A percentile compares a stretch with the other conserved stretches of the same genome.
These are phyloP conservation scores for Panopea generosa DNA, from an alignment of 2,888 invertebrate species.

Conservation along the genomic window DNA sequence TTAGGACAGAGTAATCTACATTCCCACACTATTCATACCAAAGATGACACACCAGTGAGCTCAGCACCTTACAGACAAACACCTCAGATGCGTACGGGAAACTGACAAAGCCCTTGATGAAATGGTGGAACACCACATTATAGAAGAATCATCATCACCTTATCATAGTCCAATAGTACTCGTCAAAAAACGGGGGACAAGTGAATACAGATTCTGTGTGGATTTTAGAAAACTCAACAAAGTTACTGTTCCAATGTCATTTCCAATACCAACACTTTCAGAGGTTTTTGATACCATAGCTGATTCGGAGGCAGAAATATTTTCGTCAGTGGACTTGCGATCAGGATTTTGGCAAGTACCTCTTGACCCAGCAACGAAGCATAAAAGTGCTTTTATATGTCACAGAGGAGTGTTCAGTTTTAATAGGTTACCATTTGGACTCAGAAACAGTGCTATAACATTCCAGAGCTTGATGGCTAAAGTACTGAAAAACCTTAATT, in stretches of 20 bases:
- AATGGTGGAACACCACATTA: slow-evolving; percentile 6
- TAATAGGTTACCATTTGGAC: slow-evolving; percentile 50
- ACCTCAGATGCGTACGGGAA: slow-evolving; percentile 25
- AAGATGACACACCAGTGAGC: slow-evolving; percentile 19
- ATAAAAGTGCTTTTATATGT: slow-evolving; percentile 47
- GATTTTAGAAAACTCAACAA: slow-evolving; percentile 36
- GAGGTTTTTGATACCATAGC: slow-evolving; percentile 42
- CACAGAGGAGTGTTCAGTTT: slow-evolving; percentile 48
- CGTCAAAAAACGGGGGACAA: slow-evolving; percentile 40
- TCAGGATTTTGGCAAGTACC: slow-evolving; percentile 51
- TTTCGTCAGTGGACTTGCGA: slow-evolving; percentile 26
- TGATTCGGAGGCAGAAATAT: slow-evolving; percentile 31
- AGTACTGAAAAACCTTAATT: slow-evolving; percentile 47
- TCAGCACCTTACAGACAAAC: slow-evolving; percentile 21
- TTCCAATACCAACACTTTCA: slow-evolving; percentile 30
- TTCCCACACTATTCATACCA: slow-evolving; percentile 32
- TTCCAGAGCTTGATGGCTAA: slow-evolving; percentile 55
- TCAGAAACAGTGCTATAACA: slow-evolving; percentile 48
- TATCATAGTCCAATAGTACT: slow-evolving; percentile 28
- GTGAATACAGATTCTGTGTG: slow-evolving; percentile 25
- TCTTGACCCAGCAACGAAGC: slow-evolving; percentile 24
- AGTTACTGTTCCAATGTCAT: slow-evolving; percentile 23
- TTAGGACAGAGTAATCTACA: slow-evolving; percentile 22
- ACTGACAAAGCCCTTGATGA: slow-evolving; percentile 26
- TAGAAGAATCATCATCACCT: slow-evolving; percentile 21